Evolutionary conservation across 2,113 vertebrate genomes (phyloP), one percentile per base, ranked within the genome.

Genomic region (Columbina picui): DNA sequence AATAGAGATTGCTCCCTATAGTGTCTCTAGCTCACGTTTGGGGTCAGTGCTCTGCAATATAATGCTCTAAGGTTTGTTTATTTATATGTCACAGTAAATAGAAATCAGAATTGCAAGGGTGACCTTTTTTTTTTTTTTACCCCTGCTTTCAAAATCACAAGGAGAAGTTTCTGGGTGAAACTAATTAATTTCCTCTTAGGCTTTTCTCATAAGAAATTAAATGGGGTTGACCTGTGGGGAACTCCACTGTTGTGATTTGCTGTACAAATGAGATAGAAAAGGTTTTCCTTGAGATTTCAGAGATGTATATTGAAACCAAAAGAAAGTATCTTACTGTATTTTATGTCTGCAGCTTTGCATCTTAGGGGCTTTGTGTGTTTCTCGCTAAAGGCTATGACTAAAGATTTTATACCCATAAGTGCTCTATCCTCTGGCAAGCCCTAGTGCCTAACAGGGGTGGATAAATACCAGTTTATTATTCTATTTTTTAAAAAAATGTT

Each of bases 211-310:
- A 79, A 93, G 91, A 76, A 83, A 94, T 95, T 94, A 93, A 88
- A 89, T 91, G 73, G 70, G 57, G n/a, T 78, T 87, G 90, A 96
- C 75, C 93, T 77, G 59, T 87, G 70, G 30, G 79, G 60, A 96
- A n/a, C 80, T 84, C 71, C 79, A 32, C 60, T 78, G 73, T 85
- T 96, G 80, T 92, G 79, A 92, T 92, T 94, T 94, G 70, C 89
- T 92, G 85, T 86, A 76, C 78, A 93, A 89, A 94, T 88, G 84
- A 95, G 77, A 86, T 90, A 87, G 45, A 82, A 91, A 90, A 89
- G 53, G 55, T 90, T 91, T 96, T 96, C 84, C 87, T 93, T 96
- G 83, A 79, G 84, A 95, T 30, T 64, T 94, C 50, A 60, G 74
- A 29, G 57, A 61, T 61, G 32, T 82, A 60, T 84, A 65, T 30